Conservation (phyloP, 2,888 invertebrate genomes). For the Hypercompe scribonia region DNA sequence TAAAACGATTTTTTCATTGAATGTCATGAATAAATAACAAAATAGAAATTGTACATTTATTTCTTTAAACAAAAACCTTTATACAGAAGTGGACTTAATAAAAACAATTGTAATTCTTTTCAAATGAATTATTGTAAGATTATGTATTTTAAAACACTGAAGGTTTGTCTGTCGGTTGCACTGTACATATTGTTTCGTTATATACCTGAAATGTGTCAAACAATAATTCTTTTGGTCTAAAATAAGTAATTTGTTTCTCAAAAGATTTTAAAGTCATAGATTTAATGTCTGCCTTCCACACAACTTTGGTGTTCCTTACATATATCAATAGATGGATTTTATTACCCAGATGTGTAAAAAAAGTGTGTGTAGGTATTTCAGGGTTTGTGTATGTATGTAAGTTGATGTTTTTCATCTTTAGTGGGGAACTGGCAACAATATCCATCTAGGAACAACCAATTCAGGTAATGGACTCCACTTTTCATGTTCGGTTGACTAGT, state of each 20-base stretch:
- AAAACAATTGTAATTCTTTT: neutral
- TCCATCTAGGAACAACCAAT: neutral
- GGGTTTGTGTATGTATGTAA: constrained; percentile 10
- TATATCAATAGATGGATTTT: constrained; percentile 1
- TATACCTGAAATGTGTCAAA: neutral
- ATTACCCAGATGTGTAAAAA: constrained; percentile 10
- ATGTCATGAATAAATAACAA: too few species aligned
- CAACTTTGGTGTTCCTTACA: neutral
- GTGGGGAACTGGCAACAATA: neutral
- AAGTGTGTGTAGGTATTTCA: neutral
- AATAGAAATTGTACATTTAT: too few species aligned
- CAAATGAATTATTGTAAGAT: constrained; percentile 7
- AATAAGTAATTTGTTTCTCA: neutral
- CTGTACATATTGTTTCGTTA: constrained; percentile 37
- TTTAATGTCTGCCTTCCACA: constrained; percentile 4
- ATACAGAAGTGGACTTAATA: neutral
- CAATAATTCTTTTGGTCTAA: neutral
- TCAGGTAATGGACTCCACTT: neutral
- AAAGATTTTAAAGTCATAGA: neutral
- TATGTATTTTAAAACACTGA: constrained; percentile 51
- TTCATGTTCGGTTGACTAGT: neutral
- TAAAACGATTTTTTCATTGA: too few species aligned
- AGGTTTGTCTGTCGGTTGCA: constrained; percentile 43
- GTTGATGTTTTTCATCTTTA: neutral
- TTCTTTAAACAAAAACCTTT: neutral